Conservation (phyloP, 2,797 vertebrate genomes). For the Xerus rutilus region DNA sequence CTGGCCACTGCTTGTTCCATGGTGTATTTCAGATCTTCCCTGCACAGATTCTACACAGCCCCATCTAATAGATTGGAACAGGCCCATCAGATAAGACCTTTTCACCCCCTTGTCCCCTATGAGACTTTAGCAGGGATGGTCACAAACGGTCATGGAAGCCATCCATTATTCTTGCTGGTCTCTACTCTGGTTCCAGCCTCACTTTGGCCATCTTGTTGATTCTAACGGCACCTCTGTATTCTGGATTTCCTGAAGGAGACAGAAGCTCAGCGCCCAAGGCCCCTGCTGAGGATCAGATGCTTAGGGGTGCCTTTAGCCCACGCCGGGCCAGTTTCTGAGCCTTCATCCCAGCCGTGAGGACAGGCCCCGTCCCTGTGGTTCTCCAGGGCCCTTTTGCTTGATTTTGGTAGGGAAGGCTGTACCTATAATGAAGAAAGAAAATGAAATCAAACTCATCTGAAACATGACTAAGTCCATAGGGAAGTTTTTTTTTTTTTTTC, state of each 20-base stretch:
- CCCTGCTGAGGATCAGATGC: neutral
- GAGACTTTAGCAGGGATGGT: neutral
- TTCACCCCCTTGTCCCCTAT: neutral
- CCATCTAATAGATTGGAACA: neutral
- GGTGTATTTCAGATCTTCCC: neutral
- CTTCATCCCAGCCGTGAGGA: neutral
- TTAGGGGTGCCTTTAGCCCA: neutral
- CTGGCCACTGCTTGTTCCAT: neutral
- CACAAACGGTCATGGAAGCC: neutral
- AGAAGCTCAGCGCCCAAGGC: neutral
- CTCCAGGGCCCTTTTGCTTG: neutral
- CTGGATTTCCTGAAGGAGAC: constrained; percentile 19
- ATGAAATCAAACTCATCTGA: constrained; percentile 13
- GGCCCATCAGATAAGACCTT: neutral
- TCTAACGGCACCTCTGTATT: neutral
- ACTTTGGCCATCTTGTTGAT: neutral
- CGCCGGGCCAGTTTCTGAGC: neutral
- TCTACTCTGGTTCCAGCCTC: neutral
- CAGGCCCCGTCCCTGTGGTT: neutral
- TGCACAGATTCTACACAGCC: neutral
- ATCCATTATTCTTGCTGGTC: neutral
- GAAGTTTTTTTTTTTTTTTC: neutral
- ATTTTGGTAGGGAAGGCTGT: neutral
- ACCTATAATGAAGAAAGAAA: constrained; percentile 37
- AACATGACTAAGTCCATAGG: constrained; percentile 32